Evolutionary conservation across 2,797 vertebrate species (phyloP), one percentile per base, ranked within the genome.

Genomic region (Acrocephalus scirpaceus): DNA sequence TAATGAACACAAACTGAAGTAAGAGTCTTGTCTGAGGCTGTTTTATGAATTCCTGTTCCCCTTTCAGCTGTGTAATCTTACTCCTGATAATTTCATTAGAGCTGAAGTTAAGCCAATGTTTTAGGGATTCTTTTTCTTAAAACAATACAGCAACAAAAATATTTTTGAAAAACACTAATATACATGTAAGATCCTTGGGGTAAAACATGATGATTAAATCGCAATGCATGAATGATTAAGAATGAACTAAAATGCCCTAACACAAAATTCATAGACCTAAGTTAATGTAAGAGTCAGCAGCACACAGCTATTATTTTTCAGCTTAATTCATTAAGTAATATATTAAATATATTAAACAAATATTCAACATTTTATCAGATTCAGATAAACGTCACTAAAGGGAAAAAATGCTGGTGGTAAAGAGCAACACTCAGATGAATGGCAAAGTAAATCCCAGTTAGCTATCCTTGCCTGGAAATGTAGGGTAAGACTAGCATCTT

Each of bases 221-320:
- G 1, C 67, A 94, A 87, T 0, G 20, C 91, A 70, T 84, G 85
- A 91, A 80, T 48, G 70, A 91, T 58, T 62, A 78, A 83, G 40
- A 88, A 79, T 26, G 66, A 94, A 90, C 76, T 73, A 83, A 93
- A 93, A 92, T 87, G 79, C 79, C 86, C 90, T 64, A 42, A 94
- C 78, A 32, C 29, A 67, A 88, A 94, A 91, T 71, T 57, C 38
- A 70, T 2, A 90, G 62, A 81, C 27, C 16, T 67, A 50, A 75
- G 70, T 84, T 76, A 85, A 88, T 8, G 17, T 34, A 70, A 69
- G 30, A 93, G 54, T 67, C 62, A 78, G 60, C 30, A 82, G 48
- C 73, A 82, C 2, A 2, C 34, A 76, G 64, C 56, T 79, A n/a
- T 57, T 90, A 30, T 64, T 82, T 64, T 76, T 70, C 74, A 86